Conservation (phyloP, 1,140 invertebrate species). For the Euglossa dilemma region DNA sequence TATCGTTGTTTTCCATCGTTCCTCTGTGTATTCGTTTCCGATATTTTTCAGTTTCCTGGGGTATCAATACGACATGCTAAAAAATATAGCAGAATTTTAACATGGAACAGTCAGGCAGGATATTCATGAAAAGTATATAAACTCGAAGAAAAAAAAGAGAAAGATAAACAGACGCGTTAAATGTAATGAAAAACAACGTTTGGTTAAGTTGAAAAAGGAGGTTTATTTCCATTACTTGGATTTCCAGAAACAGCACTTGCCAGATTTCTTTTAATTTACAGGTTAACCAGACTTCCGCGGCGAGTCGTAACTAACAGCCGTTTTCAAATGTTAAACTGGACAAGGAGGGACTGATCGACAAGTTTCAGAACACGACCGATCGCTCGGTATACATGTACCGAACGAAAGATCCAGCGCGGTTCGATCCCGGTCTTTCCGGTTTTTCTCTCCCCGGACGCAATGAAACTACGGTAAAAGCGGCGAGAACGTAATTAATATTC, state of each 20-base stretch:
- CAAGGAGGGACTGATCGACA: neutral
- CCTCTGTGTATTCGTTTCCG: neutral
- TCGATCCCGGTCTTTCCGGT: conserved; percentile 23
- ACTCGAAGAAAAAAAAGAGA: too few species aligned
- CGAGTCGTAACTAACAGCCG: neutral
- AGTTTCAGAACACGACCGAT: neutral
- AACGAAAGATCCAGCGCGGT: neutral
- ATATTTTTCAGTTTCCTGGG: neutral
- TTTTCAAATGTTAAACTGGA: neutral
- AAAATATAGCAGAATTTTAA: neutral
- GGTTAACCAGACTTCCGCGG: neutral
- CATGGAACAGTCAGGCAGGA: too few species aligned
- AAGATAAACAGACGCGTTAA: too few species aligned
- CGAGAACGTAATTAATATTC: conserved; percentile 29
- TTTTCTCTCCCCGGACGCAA: conserved; percentile 11
- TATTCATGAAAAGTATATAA: too few species aligned
- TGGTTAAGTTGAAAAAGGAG: too few species aligned
- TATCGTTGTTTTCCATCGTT: neutral
- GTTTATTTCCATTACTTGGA: too few species aligned
- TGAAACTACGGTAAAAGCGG: conserved; percentile 19
- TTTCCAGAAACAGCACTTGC: neutral
- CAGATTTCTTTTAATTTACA: neutral
- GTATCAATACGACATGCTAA: neutral
- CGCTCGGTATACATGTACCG: neutral
- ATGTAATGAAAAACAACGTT: too few species aligned